Conservation (phyloP, 2,888 invertebrate genomes). For the Eilema sororculum region DNA sequence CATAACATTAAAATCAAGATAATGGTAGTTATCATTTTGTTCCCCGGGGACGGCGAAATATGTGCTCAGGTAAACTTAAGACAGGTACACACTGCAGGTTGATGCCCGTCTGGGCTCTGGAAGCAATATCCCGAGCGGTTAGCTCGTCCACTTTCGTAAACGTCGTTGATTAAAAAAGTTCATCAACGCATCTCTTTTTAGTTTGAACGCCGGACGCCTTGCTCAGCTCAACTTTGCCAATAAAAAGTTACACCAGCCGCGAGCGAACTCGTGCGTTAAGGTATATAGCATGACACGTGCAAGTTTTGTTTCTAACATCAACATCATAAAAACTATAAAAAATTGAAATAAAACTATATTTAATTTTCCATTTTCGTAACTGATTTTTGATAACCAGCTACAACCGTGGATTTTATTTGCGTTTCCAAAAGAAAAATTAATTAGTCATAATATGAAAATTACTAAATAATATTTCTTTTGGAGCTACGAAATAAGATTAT, state of each 20-base stretch:
- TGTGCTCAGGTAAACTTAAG: not conserved
- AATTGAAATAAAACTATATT: not conserved
- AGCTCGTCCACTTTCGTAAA: constrained; percentile 30
- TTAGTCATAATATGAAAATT: too few species aligned
- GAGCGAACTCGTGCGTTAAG: constrained; percentile 13
- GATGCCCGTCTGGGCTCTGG: not conserved
- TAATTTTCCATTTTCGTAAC: too few species aligned
- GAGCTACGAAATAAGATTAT: too few species aligned
- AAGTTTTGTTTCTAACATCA: not conserved
- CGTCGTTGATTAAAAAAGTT: constrained; percentile 69
- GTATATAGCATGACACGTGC: constrained; percentile 13
- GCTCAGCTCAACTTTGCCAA: constrained; percentile 61
- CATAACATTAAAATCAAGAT: too few species aligned
- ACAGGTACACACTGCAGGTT: constrained; percentile 9
- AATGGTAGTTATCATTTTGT: too few species aligned
- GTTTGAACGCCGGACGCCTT: constrained; percentile 50
- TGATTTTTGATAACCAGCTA: too few species aligned
- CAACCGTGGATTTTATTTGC: too few species aligned
- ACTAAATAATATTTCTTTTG: too few species aligned
- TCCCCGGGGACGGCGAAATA: too few species aligned
- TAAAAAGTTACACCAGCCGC: constrained; percentile 58
- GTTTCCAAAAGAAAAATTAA: too few species aligned
- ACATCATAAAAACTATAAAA: too few species aligned
- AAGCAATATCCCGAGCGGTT: constrained; percentile 15
- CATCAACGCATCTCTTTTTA: constrained; percentile 61